phyloP scores from a whole-genome alignment of 2,797 vertebrate genomes.

The Rhabdomys pumilio region DNA sequence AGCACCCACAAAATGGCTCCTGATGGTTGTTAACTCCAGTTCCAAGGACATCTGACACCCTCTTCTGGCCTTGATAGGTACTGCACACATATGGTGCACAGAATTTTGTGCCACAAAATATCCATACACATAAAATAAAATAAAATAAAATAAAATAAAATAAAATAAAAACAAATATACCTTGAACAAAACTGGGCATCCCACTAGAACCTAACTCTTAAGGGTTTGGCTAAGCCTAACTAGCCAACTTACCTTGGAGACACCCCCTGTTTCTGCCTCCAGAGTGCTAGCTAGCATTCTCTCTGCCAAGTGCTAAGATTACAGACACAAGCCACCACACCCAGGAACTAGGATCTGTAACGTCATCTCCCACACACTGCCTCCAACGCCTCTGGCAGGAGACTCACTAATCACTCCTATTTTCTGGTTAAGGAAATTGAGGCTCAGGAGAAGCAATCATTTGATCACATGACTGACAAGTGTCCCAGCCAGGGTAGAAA shows the following conservation, averaged over 20 bases:
- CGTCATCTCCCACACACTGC: neutral
- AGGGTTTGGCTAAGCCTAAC: neutral
- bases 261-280: neutral
- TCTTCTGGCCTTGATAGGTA: neutral
- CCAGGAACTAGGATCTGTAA: neutral
- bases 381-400: neutral
- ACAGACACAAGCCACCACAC: neutral
- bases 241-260: neutral
- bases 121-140: neutral
- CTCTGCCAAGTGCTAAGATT: neutral
- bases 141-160: neutral
- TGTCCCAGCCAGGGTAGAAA: neutral
- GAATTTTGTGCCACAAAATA: neutral
- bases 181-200: neutral
- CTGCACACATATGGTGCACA: neutral
- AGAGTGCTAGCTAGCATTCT: neutral
- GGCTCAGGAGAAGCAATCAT: neutral
- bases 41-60: neutral
- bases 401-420: neutral
- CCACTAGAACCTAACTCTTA: neutral
- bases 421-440: neutral
- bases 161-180: neutral
- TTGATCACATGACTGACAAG: neutral
- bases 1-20: neutral
- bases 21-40: neutral